Base-by-base conservation (phyloP, 2,888 invertebrate species). In the Drosophila meridiana region DNA sequence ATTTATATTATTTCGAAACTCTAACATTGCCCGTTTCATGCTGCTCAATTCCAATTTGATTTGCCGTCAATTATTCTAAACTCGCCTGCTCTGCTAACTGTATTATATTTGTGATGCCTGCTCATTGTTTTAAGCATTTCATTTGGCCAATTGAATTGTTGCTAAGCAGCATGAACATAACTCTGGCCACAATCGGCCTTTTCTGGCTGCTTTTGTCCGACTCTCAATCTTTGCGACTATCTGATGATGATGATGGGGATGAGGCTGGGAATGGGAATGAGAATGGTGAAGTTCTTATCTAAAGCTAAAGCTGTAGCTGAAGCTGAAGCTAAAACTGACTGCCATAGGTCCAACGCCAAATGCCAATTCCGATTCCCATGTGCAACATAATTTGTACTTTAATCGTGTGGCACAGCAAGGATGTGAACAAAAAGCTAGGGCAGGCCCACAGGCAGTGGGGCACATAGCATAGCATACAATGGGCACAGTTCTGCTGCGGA, bases 361-460 rank as follows among this genome's bases (percentile, higher is more conserved):
- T 62, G 62, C 81, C 78, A 68, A 68, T 67, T 47, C 28, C 60
- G 73, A 79, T 76, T 83, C 87, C 84, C 87, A 61, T 74, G 81
- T 87, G 83, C 81, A 75, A 78, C 81, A 80, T 87, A 87, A 83
- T 83, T 83, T 83, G 83, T 83, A 87, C 78, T 75, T 80, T 72
- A 83, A 83, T 80, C 75, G 83, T 69, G 77, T 78, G 66, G 63
- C 78, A 55, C 78, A 55, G 56, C 60, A 53, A 55, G 71, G 62
- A 36, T 58, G 47, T 52, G 48, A 59, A 45, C 34, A 55, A 42
- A 45, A 55, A 73, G 59, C 43, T 38, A 32, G 14, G n/a, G 42
- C 30, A 8, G 52, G 28, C 26, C 34, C 28, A 3, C n/a, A 11
- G 32, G 45, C 48, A 48, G 32, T 50, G 48, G 30, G 32, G 48